phyloP scores from a whole-genome alignment of 1,140 invertebrate species.

The Cydia pomonella region DNA sequence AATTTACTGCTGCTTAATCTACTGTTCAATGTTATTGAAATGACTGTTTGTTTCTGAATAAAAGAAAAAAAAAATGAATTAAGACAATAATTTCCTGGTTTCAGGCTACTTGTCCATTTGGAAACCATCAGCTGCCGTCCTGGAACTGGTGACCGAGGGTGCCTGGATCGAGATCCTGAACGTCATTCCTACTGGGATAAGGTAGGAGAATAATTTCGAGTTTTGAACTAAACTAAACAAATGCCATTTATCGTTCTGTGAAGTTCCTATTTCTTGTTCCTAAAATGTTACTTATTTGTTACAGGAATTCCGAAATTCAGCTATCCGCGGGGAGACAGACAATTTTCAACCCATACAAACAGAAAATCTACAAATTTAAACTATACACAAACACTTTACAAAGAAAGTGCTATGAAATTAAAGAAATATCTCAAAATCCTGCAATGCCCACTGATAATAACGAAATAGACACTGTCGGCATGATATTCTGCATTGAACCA shows the following conservation, averaged over 20 bases:
- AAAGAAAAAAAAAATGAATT: too few relatives aligned
- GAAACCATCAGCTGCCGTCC: conserved; percentile 81
- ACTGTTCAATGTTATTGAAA: too few relatives aligned
- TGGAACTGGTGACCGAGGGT: conserved; percentile 81
- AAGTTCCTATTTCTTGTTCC: too few relatives aligned
- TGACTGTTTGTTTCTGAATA: too few relatives aligned
- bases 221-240: too few relatives aligned
- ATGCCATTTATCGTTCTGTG: too few relatives aligned
- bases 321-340: conserved; percentile 65
- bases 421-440: conserved; percentile 55
- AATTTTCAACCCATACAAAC: conserved; percentile 52
- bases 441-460: conserved; percentile 57
- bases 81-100: conserved; percentile 67
- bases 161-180: conserved; percentile 66
- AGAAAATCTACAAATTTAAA: conserved; percentile 49
- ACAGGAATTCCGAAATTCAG: conserved; percentile 78
- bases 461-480: conserved; percentile 67
- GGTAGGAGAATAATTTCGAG: too few relatives aligned
- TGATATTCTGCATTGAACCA: conserved; percentile 66
- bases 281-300: conserved; percentile 57
- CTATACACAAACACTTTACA: conserved; percentile 43
- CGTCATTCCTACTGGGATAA: conserved; percentile 65
- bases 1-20: too few relatives aligned
- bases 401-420: conserved; percentile 57
- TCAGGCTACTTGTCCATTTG: conserved; percentile 82